These are phyloP conservation scores for Aricia agestis DNA, from an alignment of 1,140 invertebrate genomes.

Conservation along the genomic window DNA sequence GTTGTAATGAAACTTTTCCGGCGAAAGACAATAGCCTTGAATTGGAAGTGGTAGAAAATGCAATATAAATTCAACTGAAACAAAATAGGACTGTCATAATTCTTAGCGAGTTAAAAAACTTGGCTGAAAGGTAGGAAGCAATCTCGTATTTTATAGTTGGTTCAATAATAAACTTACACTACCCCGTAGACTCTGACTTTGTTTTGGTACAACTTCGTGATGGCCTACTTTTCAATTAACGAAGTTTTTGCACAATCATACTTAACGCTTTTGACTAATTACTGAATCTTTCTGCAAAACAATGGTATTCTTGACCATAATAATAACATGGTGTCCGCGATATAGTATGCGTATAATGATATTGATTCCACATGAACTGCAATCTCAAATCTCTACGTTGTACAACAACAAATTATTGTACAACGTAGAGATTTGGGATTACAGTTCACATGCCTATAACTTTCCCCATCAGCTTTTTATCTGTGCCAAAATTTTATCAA, in stretches of 20 bases:
- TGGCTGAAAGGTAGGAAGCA: conserved; percentile 5
- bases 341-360: too few species aligned
- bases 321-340: too few species aligned
- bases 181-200: not conserved
- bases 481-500: too few species aligned
- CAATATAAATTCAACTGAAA: conserved; percentile 13
- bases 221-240: not conserved
- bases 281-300: too few species aligned
- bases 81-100: conserved; percentile 14
- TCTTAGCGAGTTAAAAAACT: conserved; percentile 12
- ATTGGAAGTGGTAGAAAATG: conserved; percentile 10
- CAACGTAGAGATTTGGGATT: too few species aligned
- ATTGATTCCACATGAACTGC: too few species aligned
- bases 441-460: too few species aligned
- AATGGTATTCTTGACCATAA: too few species aligned
- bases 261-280: not conserved
- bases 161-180: conserved; percentile 2
- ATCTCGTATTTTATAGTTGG: conserved; percentile 2
- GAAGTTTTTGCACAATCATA: not conserved
- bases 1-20: conserved; percentile 12
- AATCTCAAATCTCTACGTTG: too few species aligned
- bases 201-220: not conserved
- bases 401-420: too few species aligned
- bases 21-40: conserved; percentile 10
- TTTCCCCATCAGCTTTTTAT: too few species aligned